Evolutionary conservation across 92 coral and sea anemone species (phyloP).

Genomic region (Heliopora coerulea): DNA sequence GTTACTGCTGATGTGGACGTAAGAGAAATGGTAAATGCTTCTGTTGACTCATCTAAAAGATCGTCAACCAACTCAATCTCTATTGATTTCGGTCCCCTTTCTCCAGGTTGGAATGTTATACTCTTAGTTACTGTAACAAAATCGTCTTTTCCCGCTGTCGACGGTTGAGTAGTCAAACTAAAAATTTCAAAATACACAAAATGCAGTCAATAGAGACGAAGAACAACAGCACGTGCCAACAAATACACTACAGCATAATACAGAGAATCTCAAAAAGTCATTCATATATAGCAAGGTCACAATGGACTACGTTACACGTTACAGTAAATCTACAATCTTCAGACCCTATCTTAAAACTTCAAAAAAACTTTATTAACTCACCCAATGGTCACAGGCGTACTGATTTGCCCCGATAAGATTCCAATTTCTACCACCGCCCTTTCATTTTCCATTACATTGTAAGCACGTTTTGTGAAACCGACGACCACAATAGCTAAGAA

Average conservation of each 20-base stretch:
- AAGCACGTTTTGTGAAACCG: not conserved
- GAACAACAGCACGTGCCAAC: no score
- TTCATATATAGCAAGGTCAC: no score
- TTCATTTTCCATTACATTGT: slow-evolving; percentile 12
- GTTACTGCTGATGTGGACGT: not conserved
- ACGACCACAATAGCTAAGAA: no score
- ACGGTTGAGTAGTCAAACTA: not conserved
- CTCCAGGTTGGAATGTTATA: slow-evolving; percentile 25
- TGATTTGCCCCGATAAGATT: not conserved
- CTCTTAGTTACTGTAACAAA: not conserved
- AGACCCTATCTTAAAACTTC: no score
- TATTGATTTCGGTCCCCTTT: slow-evolving; percentile 15
- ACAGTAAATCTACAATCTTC: no score
- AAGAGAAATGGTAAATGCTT: slow-evolving; percentile 6
- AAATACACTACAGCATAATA: not conserved
- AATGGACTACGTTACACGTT: no score
- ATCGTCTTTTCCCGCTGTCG: slow-evolving; percentile 25
- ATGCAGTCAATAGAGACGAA: no score
- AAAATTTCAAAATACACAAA: not conserved
- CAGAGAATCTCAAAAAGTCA: not conserved
- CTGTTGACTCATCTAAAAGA: not conserved
- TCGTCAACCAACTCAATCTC: slow-evolving; percentile 15
- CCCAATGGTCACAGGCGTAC: slow-evolving; percentile 16
- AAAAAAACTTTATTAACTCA: not conserved
- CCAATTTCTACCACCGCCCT: slow-evolving; percentile 1